These are phyloP conservation scores for Schizopygopsis malacanthus DNA, from an alignment of 2,797 vertebrate species.

Conservation along the genomic window DNA sequence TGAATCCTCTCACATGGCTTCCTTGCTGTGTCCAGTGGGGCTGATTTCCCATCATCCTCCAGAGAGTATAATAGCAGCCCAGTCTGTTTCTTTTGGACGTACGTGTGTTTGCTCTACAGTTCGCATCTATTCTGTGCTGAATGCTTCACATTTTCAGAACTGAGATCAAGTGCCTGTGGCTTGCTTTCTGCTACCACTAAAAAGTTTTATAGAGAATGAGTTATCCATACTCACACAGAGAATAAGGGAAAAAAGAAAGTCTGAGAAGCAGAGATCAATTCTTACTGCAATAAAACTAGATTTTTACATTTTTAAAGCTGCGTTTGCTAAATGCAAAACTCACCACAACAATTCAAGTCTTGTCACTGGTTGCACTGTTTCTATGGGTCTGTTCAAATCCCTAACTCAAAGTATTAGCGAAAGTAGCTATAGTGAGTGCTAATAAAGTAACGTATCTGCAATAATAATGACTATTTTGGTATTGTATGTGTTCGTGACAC, in stretches of 20 bases:
- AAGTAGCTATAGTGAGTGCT: neutral
- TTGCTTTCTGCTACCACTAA: constrained; percentile 24
- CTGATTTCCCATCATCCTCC: constrained; percentile 41
- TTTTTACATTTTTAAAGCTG: neutral
- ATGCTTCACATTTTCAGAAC: constrained; percentile 73
- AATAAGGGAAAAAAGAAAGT: neutral
- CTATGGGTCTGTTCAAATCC: neutral
- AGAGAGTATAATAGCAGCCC: constrained; percentile 52
- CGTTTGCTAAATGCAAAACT: neutral
- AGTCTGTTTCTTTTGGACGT: constrained; percentile 74
- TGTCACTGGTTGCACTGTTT: neutral
- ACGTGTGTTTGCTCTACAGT: constrained; percentile 68
- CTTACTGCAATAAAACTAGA: neutral
- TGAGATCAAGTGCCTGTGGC: constrained; percentile 55
- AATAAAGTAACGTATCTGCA: constrained; percentile 3
- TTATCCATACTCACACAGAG: constrained; percentile 17
- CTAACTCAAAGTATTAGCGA: neutral
- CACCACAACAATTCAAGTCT: neutral
- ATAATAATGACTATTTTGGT: neutral
- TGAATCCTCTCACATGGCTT: constrained; percentile 49
- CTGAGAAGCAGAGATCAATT: neutral
- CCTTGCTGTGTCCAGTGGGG: neutral
- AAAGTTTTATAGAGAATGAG: constrained; percentile 21
- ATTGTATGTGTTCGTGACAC: constrained; percentile 8
- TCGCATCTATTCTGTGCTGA: constrained; percentile 71